Evolutionary conservation across 2,888 invertebrate species (phyloP), one percentile per base, ranked within the genome.

Genomic region (Clivina fossor): DNA sequence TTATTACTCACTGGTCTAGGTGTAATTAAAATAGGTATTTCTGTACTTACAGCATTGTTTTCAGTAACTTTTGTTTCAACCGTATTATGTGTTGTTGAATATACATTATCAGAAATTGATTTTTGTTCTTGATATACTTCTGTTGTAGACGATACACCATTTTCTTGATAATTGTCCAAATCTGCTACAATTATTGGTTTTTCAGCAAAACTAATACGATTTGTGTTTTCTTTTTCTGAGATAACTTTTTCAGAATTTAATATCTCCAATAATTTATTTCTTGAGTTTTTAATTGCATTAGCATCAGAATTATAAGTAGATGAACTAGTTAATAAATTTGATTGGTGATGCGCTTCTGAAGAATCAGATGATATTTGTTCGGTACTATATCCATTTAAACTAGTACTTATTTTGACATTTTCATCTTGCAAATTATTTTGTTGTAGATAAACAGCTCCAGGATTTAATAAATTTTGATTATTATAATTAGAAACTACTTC

Each of bases 1-100:
- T 77, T 79, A 26, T 77, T 76, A 60, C 76, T 76, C 16, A 82
- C 66, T 11, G 80, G 80, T 66, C 80, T 74, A 24, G 79, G 80
- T 32, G 82, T 81, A 1, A 80, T 79, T n/a, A 77, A 68, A 7
- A 80, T 69, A 13, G 67, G 60, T 43, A 67, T 60, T 50, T 61
- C 41, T 38, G 62, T 55, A 56, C 60, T 37, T 57, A 61, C 63
- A 46, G 71, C 66, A 33, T 66, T 68, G 24, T 64, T 62, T 13
- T 62, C 59, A 7, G 74, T 62, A 5, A 61, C 55, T 47, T 60
- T 61, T 18, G 59, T 64, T 44, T 65, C 62, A 33, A 64, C 40
- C 26, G 64, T 65, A 51, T 62, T 66, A 18, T 64, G 63, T 11
- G 69, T 68, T n/a, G 64, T 66, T 4, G 63, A 62, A 56, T 59